Evolutionary conservation across 2,888 invertebrate species (phyloP), one percentile per base, ranked within the genome.

Genomic region (Cheilosia impressa): DNA sequence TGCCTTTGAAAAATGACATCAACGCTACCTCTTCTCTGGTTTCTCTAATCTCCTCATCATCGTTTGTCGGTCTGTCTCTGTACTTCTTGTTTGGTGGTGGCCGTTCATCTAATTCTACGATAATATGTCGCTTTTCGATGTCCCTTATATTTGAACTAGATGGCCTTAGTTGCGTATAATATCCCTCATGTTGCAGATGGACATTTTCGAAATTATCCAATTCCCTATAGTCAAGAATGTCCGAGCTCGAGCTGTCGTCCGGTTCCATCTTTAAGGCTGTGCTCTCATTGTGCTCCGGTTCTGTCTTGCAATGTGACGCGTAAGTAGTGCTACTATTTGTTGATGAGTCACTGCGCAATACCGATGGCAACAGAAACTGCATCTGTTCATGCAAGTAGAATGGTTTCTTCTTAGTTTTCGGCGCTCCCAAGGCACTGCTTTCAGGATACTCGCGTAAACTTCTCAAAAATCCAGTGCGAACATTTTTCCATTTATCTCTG

Each of bases 401-500:
- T 17, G 75, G 87, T 60, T 83, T 88, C 52, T 52, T 52, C 22
- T 52, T 52, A 0, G 6, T 24, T 13, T 72, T 80, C 45, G 72
- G 55, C 9, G 65, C 27, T 19, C 68, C 65, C 31, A 43, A 24
- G 1, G n/a, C 17, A 4, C 72, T 77, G 17, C 68, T 72, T 66
- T 79, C 68, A 19, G 75, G 69, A 60, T 87, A 81, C 24, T 83
- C 73, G 45, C 85, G 82, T 17, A 88, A 68, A 60, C 88, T 88
- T 68, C 88, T 63, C n/a, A 88, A 31, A 62, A 88, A 87, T 10
- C 88, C 88, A 4, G 87, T 88, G 15, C 88, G 87, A 0, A 88
- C 87, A 60, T 88, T 88, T 17, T 87, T 85, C 88, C 88, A 88
- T 31, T 88, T 88, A 34, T 87, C 87, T 31, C 76, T 78, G 27